Conservation (phyloP, 2,113 vertebrate species). For the Anhinga rufa region DNA sequence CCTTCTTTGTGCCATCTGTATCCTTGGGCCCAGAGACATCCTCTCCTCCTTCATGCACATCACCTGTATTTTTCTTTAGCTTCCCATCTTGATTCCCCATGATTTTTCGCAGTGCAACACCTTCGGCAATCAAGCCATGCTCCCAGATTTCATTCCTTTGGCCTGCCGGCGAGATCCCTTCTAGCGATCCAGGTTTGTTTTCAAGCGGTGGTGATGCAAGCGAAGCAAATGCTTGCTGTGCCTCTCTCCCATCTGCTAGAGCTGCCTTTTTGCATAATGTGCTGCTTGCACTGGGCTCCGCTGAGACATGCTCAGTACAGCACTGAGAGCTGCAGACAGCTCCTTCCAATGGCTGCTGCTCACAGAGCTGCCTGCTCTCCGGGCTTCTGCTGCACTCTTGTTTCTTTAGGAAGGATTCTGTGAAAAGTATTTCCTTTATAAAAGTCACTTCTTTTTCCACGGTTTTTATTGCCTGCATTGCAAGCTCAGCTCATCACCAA, state of each 20-base stretch:
- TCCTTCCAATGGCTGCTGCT: conserved; percentile 73
- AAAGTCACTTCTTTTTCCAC: conserved; percentile 75
- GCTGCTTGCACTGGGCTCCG: conserved; percentile 74
- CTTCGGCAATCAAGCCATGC: conserved; percentile 78
- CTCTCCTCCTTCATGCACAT: conserved; percentile 78
- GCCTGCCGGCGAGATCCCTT: conserved; percentile 38
- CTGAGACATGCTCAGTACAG: conserved; percentile 77
- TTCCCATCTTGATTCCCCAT: conserved; percentile 99
- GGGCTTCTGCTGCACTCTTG: conserved; percentile 39
- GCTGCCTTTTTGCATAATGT: conserved; percentile 78
- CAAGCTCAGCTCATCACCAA: background rate
- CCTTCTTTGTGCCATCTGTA: conserved; percentile 83
- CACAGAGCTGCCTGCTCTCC: conserved; percentile 1
- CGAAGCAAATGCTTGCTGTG: conserved; percentile 66
- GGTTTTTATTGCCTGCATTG: conserved; percentile 73
- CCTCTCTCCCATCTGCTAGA: conserved; percentile 74
- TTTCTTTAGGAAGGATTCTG: conserved; percentile 71
- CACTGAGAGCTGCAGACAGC: conserved; percentile 64
- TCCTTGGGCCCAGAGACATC: conserved; percentile 80
- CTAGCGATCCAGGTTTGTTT: conserved; percentile 63
- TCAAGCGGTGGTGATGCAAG: conserved; percentile 71
- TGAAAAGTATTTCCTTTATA: conserved; percentile 73
- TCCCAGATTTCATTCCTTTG: conserved; percentile 6
- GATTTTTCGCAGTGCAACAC: conserved; percentile 64
- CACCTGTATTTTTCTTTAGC: conserved; percentile 80